These are phyloP conservation scores for Paraplagusia blochii DNA, from an alignment of 2,113 vertebrate genomes.

Conservation along the genomic window DNA sequence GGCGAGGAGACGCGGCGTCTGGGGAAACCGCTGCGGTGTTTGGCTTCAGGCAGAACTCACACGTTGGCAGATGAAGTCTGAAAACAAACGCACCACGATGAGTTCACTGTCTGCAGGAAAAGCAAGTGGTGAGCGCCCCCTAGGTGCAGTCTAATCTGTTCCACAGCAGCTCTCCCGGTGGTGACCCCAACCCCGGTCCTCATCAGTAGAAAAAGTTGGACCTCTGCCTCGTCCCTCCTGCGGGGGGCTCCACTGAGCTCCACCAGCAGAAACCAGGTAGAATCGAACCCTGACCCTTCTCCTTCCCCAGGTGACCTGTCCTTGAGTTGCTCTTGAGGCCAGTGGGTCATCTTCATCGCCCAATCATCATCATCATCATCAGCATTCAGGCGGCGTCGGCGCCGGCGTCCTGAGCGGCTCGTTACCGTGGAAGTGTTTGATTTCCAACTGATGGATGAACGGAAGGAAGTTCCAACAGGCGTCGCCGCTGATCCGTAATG, in stretches of 20 bases:
- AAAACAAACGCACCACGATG: slow-evolving; percentile 4
- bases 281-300: too few species aligned
- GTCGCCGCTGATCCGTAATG: slow-evolving; percentile 72
- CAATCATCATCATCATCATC: slow-evolving; percentile 59
- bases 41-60: slow-evolving; percentile 35
- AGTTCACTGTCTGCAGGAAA: too few species aligned
- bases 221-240: too few species aligned
- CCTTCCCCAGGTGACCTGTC: slow-evolving; percentile 20
- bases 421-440: slow-evolving; percentile 76
- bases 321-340: slow-evolving; percentile 47
- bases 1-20: slow-evolving; percentile 5
- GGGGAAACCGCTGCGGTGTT: slow-evolving; percentile 29
- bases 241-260: too few species aligned
- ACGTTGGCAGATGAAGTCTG: slow-evolving; percentile 33
- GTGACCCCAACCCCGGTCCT: too few species aligned
- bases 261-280: too few species aligned
- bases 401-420: slow-evolving; percentile 31
- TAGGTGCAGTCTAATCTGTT: too few species aligned
- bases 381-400: slow-evolving; percentile 16
- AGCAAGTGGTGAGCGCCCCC: too few species aligned
- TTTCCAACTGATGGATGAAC: slow-evolving; percentile 80
- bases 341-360: slow-evolving; percentile 59
- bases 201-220: too few species aligned
- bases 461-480: slow-evolving; percentile 75
- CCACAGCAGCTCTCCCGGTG: too few species aligned